Percentiles rank a stretch among this genome's conserved stretches.
phyloP scores from a whole-genome alignment of 2,113 vertebrate species.

The Corythoichthys haematopterus region DNA sequence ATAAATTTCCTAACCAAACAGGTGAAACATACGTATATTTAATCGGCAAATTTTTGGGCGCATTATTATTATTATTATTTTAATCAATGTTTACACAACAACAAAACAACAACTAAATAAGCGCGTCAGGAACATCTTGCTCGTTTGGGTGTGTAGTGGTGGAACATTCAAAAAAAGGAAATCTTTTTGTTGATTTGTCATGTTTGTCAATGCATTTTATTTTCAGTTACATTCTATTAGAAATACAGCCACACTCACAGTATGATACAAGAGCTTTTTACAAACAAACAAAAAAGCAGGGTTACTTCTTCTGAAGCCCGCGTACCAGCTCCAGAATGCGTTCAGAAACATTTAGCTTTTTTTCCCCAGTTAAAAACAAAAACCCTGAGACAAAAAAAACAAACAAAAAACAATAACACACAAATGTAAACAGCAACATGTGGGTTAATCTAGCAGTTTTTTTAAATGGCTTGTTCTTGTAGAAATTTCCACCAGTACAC shows the following conservation, averaged over 20 bases:
- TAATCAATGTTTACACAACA: background rate
- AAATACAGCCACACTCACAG: constrained; percentile 75
- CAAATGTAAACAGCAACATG: constrained; percentile 33
- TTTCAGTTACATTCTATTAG: constrained; percentile 73
- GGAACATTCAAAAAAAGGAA: constrained; percentile 57
- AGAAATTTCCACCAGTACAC: constrained; percentile 63
- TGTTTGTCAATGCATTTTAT: constrained; percentile 53
- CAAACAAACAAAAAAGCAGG: background rate
- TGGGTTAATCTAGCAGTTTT: constrained; percentile 39
- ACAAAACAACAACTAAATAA: constrained; percentile 61
- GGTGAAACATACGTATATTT: too few relatives aligned
- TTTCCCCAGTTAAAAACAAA: constrained; percentile 32
- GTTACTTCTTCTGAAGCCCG: constrained; percentile 10
- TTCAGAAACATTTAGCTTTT: constrained; percentile 38
- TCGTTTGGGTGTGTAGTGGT: constrained; percentile 44
- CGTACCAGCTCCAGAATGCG: background rate
- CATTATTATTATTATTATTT: too few relatives aligned
- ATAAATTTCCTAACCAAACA: too few relatives aligned
- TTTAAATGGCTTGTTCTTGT: constrained; percentile 15
- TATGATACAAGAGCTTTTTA: constrained; percentile 68
- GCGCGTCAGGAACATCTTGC: constrained; percentile 64
- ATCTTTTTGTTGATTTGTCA: constrained; percentile 55
- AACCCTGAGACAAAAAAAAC: background rate
- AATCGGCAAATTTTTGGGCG: too few relatives aligned
- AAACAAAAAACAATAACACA: constrained; percentile 44